Percentiles rank a stretch among this genome's conserved stretches.
phyloP scores from a whole-genome alignment of 2,888 invertebrate genomes.

The Sinopyrophorus schimmeli region DNA sequence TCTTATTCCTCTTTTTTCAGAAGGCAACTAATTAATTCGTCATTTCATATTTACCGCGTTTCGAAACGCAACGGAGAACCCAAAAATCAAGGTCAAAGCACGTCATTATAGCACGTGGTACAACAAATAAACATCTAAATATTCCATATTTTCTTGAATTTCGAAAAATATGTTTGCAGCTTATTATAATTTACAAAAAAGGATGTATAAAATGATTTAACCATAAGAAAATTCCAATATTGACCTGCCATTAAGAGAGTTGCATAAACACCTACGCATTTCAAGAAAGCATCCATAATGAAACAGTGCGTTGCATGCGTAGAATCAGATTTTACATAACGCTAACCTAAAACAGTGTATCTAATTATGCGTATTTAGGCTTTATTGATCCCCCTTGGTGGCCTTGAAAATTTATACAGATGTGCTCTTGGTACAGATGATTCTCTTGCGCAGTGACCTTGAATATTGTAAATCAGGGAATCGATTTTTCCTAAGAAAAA shows the following conservation, averaged over 20 bases:
- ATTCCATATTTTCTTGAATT: no score
- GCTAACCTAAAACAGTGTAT: conserved; percentile 13
- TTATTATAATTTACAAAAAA: no score
- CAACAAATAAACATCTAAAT: conserved; percentile 26
- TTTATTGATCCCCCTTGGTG: conserved; percentile 37
- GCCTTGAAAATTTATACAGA: conserved; percentile 49
- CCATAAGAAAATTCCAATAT: no score
- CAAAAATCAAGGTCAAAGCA: neutral
- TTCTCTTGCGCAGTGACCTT: conserved; percentile 52
- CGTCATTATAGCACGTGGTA: conserved; percentile 29
- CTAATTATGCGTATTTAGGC: conserved; percentile 28
- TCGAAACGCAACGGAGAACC: conserved; percentile 22
- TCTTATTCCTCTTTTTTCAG: no score
- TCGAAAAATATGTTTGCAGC: no score
- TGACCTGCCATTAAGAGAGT: no score
- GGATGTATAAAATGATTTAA: no score
- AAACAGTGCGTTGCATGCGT: conserved; percentile 10
- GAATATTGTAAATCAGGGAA: no score
- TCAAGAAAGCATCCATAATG: conserved; percentile 5
- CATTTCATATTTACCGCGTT: no score
- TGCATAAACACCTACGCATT: conserved; percentile 1
- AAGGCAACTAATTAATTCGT: no score
- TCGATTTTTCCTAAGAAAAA: no score
- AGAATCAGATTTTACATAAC: neutral
- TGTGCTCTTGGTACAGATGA: conserved; percentile 38